These are phyloP conservation scores for Eciton burchellii DNA, from an alignment of 1,140 invertebrate genomes.

Conservation along the genomic window DNA sequence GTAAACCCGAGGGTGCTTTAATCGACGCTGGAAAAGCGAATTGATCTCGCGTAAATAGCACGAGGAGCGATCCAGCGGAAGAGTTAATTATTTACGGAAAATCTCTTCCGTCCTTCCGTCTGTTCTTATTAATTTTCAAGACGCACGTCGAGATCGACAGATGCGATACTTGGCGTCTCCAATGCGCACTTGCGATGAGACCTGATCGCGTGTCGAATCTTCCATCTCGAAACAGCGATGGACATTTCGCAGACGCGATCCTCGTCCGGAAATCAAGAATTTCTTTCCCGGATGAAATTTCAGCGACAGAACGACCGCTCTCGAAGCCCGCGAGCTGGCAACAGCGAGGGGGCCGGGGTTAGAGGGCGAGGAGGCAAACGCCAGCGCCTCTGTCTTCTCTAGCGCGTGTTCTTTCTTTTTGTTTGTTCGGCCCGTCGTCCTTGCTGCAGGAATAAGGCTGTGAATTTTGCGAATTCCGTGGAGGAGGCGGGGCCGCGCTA, in stretches of 20 bases:
- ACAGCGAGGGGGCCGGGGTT: neutral
- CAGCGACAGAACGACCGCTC: conserved; percentile 51
- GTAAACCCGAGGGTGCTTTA: conserved; percentile 21
- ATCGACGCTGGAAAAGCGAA: neutral
- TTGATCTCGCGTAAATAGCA: neutral
- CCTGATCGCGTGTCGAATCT: conserved; percentile 5
- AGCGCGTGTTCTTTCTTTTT: conserved; percentile 34
- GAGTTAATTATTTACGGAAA: neutral
- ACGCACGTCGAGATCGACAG: neutral
- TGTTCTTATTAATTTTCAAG: neutral
- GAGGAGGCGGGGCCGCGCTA: conserved; percentile 64
- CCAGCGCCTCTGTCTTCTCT: conserved; percentile 45
- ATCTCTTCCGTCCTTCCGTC: neutral
- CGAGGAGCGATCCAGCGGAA: neutral
- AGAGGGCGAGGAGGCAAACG: conserved; percentile 42
- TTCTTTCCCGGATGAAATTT: conserved; percentile 64
- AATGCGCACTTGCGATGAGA: too few species aligned
- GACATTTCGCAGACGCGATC: neutral
- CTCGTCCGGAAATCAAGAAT: conserved; percentile 38
- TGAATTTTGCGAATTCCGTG: conserved; percentile 75
- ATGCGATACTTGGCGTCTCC: too few species aligned
- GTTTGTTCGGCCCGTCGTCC: conserved; percentile 2
- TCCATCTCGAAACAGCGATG: neutral
- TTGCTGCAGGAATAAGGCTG: conserved; percentile 66
- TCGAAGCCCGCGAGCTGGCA: conserved; percentile 36